Conservation (phyloP, 30 jellyfish, hydroid and myxozoan species). For the Turritopsis dohrnii region DNA sequence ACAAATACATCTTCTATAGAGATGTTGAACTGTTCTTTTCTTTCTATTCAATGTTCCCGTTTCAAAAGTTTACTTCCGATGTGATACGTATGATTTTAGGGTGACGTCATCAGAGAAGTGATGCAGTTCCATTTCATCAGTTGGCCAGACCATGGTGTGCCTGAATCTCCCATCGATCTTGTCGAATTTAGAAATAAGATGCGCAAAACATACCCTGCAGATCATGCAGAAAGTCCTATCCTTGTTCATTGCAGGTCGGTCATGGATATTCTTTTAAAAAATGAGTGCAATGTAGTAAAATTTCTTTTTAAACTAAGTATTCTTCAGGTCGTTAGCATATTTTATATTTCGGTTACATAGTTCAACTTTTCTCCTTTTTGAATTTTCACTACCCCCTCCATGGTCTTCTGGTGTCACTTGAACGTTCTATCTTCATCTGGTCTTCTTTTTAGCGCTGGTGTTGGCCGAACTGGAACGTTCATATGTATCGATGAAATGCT, state of each 20-base stretch:
- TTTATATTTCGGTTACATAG: not conserved
- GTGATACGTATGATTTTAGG: not conserved
- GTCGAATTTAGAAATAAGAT: slow-evolving; percentile 49
- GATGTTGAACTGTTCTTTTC: not conserved
- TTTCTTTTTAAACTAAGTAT: no score
- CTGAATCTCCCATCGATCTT: slow-evolving; percentile 75
- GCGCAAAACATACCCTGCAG: slow-evolving; percentile 64
- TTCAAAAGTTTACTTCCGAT: not conserved
- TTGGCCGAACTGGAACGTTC: slow-evolving; percentile 95
- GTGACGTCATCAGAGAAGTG: slow-evolving; percentile 16
- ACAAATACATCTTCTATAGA: not conserved
- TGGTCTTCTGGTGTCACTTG: not conserved
- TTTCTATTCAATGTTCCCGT: not conserved
- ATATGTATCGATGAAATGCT: slow-evolving; percentile 76
- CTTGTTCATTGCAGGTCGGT: slow-evolving; percentile 88
- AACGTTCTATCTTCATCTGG: not conserved
- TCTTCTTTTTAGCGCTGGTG: slow-evolving; percentile 78
- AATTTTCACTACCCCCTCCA: no score
- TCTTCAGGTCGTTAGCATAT: not conserved
- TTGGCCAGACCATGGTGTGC: slow-evolving; percentile 96
- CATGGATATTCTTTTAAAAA: not conserved
- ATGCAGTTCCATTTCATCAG: slow-evolving; percentile 57
- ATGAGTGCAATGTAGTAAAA: not conserved
- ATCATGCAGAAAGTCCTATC: slow-evolving; percentile 34
- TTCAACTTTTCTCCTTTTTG: not conserved